phyloP scores from a whole-genome alignment of 1,140 invertebrate genomes.

The Pogonognathellus flavescens region DNA sequence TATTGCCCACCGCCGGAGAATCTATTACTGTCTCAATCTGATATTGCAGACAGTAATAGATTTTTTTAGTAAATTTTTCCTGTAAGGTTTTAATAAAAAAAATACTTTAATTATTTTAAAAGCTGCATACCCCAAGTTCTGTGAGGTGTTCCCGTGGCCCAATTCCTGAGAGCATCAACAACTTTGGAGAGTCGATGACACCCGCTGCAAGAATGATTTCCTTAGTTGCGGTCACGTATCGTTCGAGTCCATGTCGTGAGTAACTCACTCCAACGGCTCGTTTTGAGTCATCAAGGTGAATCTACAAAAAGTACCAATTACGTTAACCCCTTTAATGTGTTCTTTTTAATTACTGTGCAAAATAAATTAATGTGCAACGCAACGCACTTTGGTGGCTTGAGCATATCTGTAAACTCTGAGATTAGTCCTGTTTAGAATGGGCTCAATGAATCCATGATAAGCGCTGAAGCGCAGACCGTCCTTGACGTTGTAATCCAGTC shows the following conservation, averaged over 20 bases:
- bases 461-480: constrained; percentile 38
- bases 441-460: constrained; percentile 55
- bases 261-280: constrained; percentile 51
- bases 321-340: background rate
- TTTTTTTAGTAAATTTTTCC: no score
- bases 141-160: constrained; percentile 70
- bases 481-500: constrained; percentile 41
- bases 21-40: constrained; percentile 51
- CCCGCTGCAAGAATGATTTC: constrained; percentile 47
- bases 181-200: constrained; percentile 77
- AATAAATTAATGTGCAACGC: no score
- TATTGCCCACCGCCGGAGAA: constrained; percentile 41
- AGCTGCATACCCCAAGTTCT: constrained; percentile 63
- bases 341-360: no score
- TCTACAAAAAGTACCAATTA: background rate
- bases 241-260: constrained; percentile 4
- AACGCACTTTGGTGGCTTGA: constrained; percentile 25
- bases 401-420: constrained; percentile 52
- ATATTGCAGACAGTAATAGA: no score
- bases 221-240: constrained; percentile 26
- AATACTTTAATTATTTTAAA: background rate
- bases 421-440: constrained; percentile 47
- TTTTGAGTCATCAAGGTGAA: constrained; percentile 11
- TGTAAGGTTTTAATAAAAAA: background rate
- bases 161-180: constrained; percentile 35